Percentiles rank a stretch among this genome's conserved stretches.
phyloP scores from a whole-genome alignment of 2,113 vertebrate genomes.

The Xiphophorus maculatus region DNA sequence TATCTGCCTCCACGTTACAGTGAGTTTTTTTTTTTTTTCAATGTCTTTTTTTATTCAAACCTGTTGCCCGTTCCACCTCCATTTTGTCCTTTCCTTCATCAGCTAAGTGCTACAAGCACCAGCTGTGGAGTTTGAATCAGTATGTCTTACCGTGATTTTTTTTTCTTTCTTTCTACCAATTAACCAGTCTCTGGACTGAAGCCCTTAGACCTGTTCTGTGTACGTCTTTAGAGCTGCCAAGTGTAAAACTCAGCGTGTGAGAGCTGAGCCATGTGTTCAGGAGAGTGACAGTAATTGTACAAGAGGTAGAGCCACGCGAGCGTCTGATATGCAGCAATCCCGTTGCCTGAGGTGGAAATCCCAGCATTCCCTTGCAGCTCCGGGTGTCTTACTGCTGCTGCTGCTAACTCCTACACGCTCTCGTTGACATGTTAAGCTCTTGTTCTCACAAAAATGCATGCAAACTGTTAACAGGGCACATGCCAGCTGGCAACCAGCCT shows the following conservation, averaged over 20 bases:
- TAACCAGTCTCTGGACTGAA: conserved; percentile 32
- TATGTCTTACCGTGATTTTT: not conserved
- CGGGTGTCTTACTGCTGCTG: conserved; percentile 37
- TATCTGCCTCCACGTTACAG: conserved; percentile 14
- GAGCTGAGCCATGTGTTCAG: conserved; percentile 2
- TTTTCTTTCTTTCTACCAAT: conserved; percentile 24
- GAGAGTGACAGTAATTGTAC: conserved; percentile 19
- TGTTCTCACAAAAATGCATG: conserved; percentile 35
- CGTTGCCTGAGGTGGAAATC: conserved; percentile 49
- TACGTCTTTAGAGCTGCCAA: conserved; percentile 6
- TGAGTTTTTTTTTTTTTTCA: not conserved
- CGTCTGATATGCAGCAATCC: conserved; percentile 31
- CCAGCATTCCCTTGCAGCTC: conserved; percentile 41
- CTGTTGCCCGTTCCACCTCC: not conserved
- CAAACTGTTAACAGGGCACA: conserved; percentile 31
- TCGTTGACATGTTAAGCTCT: conserved; percentile 32
- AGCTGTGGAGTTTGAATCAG: conserved; percentile 58
- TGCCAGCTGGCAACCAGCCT: conserved; percentile 40
- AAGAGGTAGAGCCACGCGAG: conserved; percentile 10
- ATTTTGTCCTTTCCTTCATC: conserved; percentile 24
- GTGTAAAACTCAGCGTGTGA: conserved; percentile 18
- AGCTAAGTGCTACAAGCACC: conserved; percentile 26
- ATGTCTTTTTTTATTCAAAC: not conserved
- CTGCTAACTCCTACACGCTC: conserved; percentile 32
- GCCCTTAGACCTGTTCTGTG: conserved; percentile 12